Base-by-base conservation (phyloP, 2,797 vertebrate genomes). In the Gorsachius magnificus region DNA sequence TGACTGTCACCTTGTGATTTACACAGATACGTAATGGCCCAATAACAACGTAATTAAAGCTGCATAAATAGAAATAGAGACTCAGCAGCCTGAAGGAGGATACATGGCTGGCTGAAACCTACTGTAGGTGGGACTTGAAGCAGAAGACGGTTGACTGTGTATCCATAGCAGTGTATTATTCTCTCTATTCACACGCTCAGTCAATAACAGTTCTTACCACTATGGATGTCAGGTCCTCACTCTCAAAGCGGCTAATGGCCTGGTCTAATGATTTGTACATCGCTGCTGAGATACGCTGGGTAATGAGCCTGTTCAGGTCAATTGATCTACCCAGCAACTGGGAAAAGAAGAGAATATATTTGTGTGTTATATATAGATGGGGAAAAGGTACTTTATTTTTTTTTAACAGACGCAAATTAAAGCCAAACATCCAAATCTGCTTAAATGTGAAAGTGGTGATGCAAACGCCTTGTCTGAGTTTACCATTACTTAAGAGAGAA, bases 191-290 rank as follows among this genome's bases (percentile, higher is more conserved):
- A 20, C 48, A 65, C 69, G 46, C 26, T 16, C 50, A 46, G 57
- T 53, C 90, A 77, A 11, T 36, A 82, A 9, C 36, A 83, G 50
- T 51, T 83, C 97, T 98, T 95, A 99, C 99, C 98, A 99, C 99
- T 18, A 99, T 99, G 74, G 99, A 99, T 9, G 99, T 99, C 89
- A 99, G 98, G 92, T 99, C 99, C 96, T 99, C 99, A 5, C 99
- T 99, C 97, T 99, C 99, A 43, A 99, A 99, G 96, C 99, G 99
- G 96, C 99, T 99, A 97, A 99, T 99, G 79, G 99, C 99, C 95
- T 99, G 99, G 94, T 99, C 99, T 97, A 99, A 92, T 0, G 99
- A 99, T 82, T 99, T 99, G 96, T 99, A 99, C 99, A 99, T 99
- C 4, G 99, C 99, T 8, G 99, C 99, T 19, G 99, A 99, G 96